phyloP scores from a whole-genome alignment of 2,888 invertebrate genomes.

The Trimorus sp. region DNA sequence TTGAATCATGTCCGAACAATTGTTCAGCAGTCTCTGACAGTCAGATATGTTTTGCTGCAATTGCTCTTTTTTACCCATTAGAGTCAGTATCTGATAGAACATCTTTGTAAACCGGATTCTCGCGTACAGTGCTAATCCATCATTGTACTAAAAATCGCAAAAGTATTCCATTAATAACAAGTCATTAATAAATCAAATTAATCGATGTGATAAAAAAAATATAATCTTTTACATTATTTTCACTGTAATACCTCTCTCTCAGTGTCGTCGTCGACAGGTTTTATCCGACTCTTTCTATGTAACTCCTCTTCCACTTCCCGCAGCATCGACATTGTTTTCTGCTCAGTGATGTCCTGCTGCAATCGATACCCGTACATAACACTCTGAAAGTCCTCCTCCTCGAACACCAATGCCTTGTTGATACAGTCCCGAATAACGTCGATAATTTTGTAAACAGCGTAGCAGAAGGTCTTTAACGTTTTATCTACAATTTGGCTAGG shows the following conservation, averaged over 20 bases:
- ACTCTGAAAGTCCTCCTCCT: conserved; percentile 98
- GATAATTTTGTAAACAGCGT: conserved; percentile 93
- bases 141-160: conserved; percentile 80
- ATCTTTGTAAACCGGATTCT: conserved; percentile 93
- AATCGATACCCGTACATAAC: conserved; percentile 94
- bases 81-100: conserved; percentile 90
- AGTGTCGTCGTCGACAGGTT: conserved; percentile 81
- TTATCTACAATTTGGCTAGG: conserved; percentile 92
- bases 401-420: conserved; percentile 92
- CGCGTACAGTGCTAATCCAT: conserved; percentile 87
- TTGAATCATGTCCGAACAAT: conserved; percentile 91
- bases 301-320: conserved; percentile 96
- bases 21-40: conserved; percentile 90
- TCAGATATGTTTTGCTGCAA: conserved; percentile 87
- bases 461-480: conserved; percentile 92
- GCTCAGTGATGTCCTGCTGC: conserved; percentile 91
- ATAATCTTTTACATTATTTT: no score
- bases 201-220: no score
- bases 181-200: no score
- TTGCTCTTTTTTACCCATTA: conserved; percentile 87
- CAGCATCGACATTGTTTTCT: conserved; percentile 90
- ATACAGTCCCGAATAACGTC: conserved; percentile 95
- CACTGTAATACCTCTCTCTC: conserved; percentile 79
- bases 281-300: conserved; percentile 86
- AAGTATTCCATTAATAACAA: conserved; percentile 1